Conservation (phyloP, 2,888 invertebrate genomes). For the Eudemis profundana region DNA sequence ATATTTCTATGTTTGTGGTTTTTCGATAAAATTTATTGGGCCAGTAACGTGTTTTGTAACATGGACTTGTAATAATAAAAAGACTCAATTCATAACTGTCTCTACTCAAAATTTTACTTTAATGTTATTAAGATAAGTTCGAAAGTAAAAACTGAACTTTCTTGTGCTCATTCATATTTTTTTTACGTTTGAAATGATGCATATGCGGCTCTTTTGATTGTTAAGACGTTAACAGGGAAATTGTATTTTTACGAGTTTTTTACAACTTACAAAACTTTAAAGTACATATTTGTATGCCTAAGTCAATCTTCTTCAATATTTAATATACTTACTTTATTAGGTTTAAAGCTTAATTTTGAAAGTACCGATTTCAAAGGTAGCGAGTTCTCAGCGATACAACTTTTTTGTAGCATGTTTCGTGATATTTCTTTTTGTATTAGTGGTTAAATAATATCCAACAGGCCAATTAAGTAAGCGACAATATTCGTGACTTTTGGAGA, state of each 20-base stretch:
- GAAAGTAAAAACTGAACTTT: background rate
- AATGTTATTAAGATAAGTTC: background rate
- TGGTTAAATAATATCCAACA: no score
- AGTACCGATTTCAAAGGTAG: background rate
- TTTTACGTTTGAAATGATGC: background rate
- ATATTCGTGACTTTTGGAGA: no score
- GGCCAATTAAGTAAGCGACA: no score
- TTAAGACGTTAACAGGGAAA: background rate
- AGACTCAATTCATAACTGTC: background rate
- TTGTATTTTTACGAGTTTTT: constrained; percentile 8
- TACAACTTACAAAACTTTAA: constrained; percentile 9
- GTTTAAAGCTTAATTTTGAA: background rate
- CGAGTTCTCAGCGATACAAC: no score
- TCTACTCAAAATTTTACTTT: background rate
- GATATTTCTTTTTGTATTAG: no score
- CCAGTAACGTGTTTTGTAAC: background rate
- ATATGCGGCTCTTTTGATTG: constrained; percentile 5
- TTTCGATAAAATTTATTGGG: background rate
- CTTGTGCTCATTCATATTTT: background rate
- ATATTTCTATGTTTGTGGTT: background rate
- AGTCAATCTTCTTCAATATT: background rate
- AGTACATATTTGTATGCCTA: constrained; percentile 1
- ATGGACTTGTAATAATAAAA: background rate
- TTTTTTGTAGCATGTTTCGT: no score
- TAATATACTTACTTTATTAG: background rate